Evolutionary conservation across 2,113 vertebrate genomes (phyloP), one percentile per base, ranked within the genome.

Genomic region (Triplophysa rosa): DNA sequence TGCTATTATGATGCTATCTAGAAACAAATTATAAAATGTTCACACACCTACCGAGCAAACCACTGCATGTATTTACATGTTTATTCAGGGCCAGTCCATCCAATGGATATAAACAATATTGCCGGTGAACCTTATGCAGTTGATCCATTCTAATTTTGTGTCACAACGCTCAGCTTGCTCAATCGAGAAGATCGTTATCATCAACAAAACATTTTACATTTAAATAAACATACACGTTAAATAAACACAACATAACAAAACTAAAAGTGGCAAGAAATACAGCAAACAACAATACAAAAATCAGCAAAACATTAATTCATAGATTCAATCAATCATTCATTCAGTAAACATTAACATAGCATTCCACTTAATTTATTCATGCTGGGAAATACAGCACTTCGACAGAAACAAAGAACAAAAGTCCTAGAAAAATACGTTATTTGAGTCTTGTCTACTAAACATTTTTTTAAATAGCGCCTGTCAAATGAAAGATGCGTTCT

Each of bases 351-450:
- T 52, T 11, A 49, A 52, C 12, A 14, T 12, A 52, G 47, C 13
- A 52, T 16, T 17, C 13, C 49, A 17, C 49, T 52, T 17, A 16
- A 16, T 52, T 56, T 14, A 56, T 21, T 56, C 26, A 70, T 56
- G 68, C 68, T 0, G 2, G 17, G 10, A 9, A 37, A 71, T 56
- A 56, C 56, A 56, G 47, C 2, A 13, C 12, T 54, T 52, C 29
- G 45, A 52, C 24, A 69, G 47, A 52, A 69, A 56, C 12, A 52
- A 16, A 70, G 47, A n/a, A 70, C 19, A 70, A 56, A n/a, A 71
- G 49, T 37, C n/a, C 54, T 71, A 29, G 54, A 71, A 71, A 71
- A 1, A 24, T 49, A 37, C 56, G 13, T 49, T 71, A 71, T 58
- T n/a, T 58, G 8, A 37, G 26, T 71, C 49, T 5, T 52, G 16